A percentile compares a stretch with the other conserved stretches of the same genome.
These are phyloP conservation scores for Torymus tubicola DNA, from an alignment of 2,888 invertebrate genomes.

Conservation along the genomic window DNA sequence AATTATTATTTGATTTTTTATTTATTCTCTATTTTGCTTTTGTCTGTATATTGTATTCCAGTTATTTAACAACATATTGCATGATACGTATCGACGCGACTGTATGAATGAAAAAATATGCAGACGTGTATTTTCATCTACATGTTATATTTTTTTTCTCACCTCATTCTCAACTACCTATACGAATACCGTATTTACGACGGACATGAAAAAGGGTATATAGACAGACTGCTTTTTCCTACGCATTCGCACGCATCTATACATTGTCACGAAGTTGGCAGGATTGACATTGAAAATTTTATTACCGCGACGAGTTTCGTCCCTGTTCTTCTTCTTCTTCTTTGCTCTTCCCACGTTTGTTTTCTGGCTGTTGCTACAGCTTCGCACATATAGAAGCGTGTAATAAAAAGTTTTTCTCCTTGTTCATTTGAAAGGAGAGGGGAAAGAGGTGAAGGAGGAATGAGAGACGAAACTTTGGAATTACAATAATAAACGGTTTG, in stretches of 20 bases:
- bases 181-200: not conserved
- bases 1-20: too few species aligned
- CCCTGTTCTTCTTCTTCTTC: conserved; percentile 2
- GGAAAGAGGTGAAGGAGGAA: not conserved
- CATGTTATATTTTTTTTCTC: not conserved
- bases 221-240: too few species aligned
- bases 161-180: conserved; percentile 3
- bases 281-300: conserved; percentile 37
- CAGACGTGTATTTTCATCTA: not conserved
- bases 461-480: conserved; percentile 5
- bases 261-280: conserved; percentile 2
- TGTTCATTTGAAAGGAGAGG: conserved; percentile 4
- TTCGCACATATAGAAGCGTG: not conserved
- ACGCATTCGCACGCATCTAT: not conserved
- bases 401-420: conserved; percentile 39
- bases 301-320: conserved; percentile 24
- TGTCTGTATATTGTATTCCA: too few species aligned
- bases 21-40: too few species aligned
- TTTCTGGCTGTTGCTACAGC: not conserved
- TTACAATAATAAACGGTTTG: conserved; percentile 30
- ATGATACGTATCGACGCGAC: too few species aligned
- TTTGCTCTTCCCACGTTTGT: not conserved
- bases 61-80: too few species aligned
- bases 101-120: not conserved
- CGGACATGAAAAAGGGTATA: too few species aligned